Evolutionary conservation across 2,888 invertebrate species (phyloP).

Genomic region (Cryptocheilus praepositus): DNA sequence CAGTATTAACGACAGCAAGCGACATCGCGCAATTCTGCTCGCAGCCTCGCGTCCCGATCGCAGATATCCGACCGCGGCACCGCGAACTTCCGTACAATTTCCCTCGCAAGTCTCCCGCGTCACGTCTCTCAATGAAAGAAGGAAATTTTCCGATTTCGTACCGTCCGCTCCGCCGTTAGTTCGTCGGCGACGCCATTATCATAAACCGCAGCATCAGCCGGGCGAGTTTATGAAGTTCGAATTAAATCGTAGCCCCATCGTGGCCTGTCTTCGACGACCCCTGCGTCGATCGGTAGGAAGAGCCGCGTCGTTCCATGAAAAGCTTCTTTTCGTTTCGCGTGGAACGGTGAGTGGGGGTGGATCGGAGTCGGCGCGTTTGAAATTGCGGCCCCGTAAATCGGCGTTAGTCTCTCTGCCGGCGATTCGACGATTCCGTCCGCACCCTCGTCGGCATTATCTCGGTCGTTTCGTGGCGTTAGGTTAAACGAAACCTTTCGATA

Average conservation of each 20-base stretch:
- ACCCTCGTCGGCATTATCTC: constrained; percentile 32
- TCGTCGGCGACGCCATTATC: constrained; percentile 38
- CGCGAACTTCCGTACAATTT: too few relatives aligned
- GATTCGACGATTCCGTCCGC: constrained; percentile 29
- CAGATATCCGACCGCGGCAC: too few relatives aligned
- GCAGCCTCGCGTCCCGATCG: too few relatives aligned
- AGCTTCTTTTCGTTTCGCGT: constrained; percentile 19
- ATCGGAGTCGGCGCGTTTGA: constrained; percentile 30
- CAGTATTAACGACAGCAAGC: too few relatives aligned
- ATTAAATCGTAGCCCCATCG: constrained; percentile 46
- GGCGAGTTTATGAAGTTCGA: constrained; percentile 56
- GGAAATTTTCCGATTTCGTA: too few relatives aligned
- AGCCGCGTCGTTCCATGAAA: constrained; percentile 1
- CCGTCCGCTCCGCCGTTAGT: neutral
- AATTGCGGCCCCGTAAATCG: constrained; percentile 45
- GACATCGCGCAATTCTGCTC: too few relatives aligned
- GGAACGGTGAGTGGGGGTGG: neutral
- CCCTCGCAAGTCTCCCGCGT: too few relatives aligned
- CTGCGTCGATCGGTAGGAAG: neutral
- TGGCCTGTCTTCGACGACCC: constrained; percentile 4
- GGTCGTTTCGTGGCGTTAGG: constrained; percentile 36
- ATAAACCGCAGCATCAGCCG: constrained; percentile 43
- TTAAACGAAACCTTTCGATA: constrained; percentile 42
- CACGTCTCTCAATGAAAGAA: too few relatives aligned
- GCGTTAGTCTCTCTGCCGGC: constrained; percentile 32